Percentiles rank a stretch among this genome's conserved stretches.
These are phyloP conservation scores for Dysmachus trigonus DNA, from an alignment of 2,888 invertebrate genomes.

Conservation along the genomic window DNA sequence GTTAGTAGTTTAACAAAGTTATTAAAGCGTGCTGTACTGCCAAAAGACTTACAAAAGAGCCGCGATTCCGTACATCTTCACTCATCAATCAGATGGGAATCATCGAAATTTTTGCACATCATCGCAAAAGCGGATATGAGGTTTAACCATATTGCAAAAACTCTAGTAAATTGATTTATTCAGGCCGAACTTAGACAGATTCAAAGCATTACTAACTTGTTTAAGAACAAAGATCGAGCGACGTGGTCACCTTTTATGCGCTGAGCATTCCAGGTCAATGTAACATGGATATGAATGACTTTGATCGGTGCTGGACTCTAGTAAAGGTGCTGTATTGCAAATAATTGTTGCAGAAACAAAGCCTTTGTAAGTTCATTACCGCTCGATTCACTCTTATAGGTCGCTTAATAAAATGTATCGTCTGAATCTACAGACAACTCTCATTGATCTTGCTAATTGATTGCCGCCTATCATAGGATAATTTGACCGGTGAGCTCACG, in stretches of 20 bases:
- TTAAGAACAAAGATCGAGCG: not conserved
- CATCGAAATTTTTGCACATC: slow-evolving; percentile 19
- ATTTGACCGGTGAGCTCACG: not conserved
- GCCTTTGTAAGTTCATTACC: not conserved
- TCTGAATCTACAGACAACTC: not conserved
- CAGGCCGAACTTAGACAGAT: not conserved
- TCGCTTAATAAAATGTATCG: not conserved
- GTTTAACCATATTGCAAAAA: not conserved
- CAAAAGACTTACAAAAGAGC: not conserved
- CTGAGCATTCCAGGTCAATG: slow-evolving; percentile 8
- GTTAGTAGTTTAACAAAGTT: not conserved
- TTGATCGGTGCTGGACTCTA: not conserved
- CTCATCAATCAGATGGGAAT: not conserved
- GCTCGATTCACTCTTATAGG: not conserved
- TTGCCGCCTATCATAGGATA: not conserved
- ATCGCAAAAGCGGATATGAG: slow-evolving; percentile 16
- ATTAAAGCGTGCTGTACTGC: not conserved
- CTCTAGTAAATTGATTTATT: not conserved
- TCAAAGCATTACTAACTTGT: not conserved
- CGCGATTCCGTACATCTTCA: not conserved
- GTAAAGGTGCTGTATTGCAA: not conserved
- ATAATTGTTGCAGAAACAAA: not conserved
- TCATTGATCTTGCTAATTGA: not conserved
- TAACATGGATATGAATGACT: not conserved
- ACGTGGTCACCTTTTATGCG: slow-evolving; percentile 1